Base-by-base conservation (phyloP, 1,140 invertebrate genomes). In the Drosophila asahinai region DNA sequence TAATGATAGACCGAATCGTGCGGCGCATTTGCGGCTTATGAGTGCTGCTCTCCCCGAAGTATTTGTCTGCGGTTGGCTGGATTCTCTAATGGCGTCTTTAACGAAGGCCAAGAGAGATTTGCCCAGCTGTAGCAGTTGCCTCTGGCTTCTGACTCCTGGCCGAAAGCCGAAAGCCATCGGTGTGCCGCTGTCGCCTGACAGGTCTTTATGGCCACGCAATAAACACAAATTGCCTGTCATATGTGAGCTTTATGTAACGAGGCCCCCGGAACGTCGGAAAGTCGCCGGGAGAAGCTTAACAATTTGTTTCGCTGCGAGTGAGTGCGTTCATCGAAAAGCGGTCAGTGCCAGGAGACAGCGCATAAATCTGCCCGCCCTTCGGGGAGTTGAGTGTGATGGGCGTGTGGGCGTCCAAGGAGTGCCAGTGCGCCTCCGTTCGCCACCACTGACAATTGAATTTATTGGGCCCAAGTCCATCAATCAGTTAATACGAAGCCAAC, bases 191-290 rank as follows among this genome's bases (percentile, higher is more conserved):
- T 60, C 45, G 40, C 38, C 49, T 77, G 61, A 84, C 64, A 83
- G 68, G 79, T 89, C 74, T 89, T 81, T 84, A 89, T 89, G 81
- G 77, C 73, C 65, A 67, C 71, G 81, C 77, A 89, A 87, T 84
- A 87, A 87, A 89, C 86, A 89, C 84, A 87, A 87, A 87, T 87
- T 78, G 86, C 84, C 64, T 89, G 84, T 87, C 86, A 87, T 87
- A 89, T 89, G 84, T 87, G 77, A 54, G 72, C 77, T 81, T 87
- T 77, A 57, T 67, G 67, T 83, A 86, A 86, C 83, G 83, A 86
- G 83, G 80, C 80, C 55, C 55, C 73, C 63, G 30, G 60, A 65
- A 71, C 83, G 80, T 62, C 84, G 63, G 66, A 57, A 27, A 30
- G n/a, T 14, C 4, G 3, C 33, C 3, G 33, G 14, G 33, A 57